These are phyloP conservation scores for Anoncus sp. DNA, from an alignment of 2,888 invertebrate species.

Conservation along the genomic window DNA sequence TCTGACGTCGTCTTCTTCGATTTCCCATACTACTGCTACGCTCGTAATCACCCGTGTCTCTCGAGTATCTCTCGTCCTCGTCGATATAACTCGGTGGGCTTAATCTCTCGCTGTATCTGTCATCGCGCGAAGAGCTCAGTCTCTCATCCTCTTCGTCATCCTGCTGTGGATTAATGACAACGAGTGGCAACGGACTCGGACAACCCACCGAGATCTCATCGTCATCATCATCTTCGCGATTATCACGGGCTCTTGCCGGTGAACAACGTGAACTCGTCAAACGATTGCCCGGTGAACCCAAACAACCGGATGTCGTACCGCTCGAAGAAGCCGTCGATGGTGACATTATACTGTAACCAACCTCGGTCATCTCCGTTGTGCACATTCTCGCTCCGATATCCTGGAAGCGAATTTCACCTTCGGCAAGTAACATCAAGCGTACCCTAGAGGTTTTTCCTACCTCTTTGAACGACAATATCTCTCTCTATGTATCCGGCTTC, in stretches of 20 bases:
- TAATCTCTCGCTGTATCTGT: constrained; percentile 74
- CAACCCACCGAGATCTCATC: constrained; percentile 93
- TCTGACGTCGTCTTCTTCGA: constrained; percentile 67
- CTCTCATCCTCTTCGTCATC: constrained; percentile 83
- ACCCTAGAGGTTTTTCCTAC: constrained; percentile 11
- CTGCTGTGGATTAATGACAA: constrained; percentile 83
- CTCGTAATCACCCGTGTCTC: constrained; percentile 73
- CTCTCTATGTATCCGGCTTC: not conserved
- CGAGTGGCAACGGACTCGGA: constrained; percentile 85
- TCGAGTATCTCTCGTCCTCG: constrained; percentile 76
- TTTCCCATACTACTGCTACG: constrained; percentile 65
- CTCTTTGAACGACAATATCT: not conserved
- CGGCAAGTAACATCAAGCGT: constrained; percentile 59
- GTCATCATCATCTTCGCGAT: constrained; percentile 81
- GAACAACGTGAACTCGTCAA: constrained; percentile 84
- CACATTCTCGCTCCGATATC: constrained; percentile 76
- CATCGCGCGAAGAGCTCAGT: constrained; percentile 80
- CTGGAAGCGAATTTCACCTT: constrained; percentile 61
- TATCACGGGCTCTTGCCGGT: constrained; percentile 76
- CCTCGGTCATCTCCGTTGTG: constrained; percentile 82
- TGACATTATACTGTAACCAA: constrained; percentile 78
- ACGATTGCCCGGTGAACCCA: constrained; percentile 84
- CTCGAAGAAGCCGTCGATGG: constrained; percentile 80
- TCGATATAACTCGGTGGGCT: constrained; percentile 72
- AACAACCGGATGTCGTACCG: constrained; percentile 76